A percentile compares a stretch with the other conserved stretches of the same genome.
phyloP scores from a whole-genome alignment of 2,797 vertebrate genomes.

The Tapera naevia region DNA sequence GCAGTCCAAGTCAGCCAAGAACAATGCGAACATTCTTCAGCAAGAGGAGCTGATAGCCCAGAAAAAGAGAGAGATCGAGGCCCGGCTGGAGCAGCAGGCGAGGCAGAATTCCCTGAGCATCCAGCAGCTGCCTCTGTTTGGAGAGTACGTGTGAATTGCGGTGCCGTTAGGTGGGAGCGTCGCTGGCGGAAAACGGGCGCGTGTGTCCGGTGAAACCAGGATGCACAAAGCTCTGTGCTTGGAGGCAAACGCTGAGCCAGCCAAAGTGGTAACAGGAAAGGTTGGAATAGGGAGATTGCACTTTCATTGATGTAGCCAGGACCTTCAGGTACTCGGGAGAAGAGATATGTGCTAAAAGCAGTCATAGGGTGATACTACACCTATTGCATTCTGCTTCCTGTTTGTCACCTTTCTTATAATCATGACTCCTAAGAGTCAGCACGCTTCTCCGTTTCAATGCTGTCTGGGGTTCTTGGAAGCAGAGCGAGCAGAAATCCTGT shows the following conservation, averaged over 20 bases:
- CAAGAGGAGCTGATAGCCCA: conserved; percentile 96
- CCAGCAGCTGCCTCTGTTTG: conserved; percentile 75
- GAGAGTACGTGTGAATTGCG: conserved; percentile 67
- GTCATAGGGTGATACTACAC: fast-evolving
- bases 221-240: too few species aligned
- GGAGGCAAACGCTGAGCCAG: background rate
- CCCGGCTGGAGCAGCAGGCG: conserved; percentile 87
- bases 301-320: fast-evolving
- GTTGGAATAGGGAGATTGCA: fast-evolving
- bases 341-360: fast-evolving
- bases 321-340: fast-evolving
- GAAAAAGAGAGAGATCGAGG: conserved; percentile 96
- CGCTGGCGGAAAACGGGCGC: fast-evolving
- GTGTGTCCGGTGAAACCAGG: fast-evolving
- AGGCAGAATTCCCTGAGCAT: conserved; percentile 73
- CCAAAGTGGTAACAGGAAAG: fast-evolving
- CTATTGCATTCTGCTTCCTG: background rate
- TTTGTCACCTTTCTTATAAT: background rate
- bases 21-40: conserved; percentile 88
- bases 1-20: conserved; percentile 84
- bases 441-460: background rate
- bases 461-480: background rate
- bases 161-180: fast-evolving
- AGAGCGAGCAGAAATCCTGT: background rate
- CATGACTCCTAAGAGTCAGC: fast-evolving